A percentile compares a stretch with the other conserved stretches of the same genome.
phyloP scores from a whole-genome alignment of 2,113 vertebrate species.

The Suricata suricatta region DNA sequence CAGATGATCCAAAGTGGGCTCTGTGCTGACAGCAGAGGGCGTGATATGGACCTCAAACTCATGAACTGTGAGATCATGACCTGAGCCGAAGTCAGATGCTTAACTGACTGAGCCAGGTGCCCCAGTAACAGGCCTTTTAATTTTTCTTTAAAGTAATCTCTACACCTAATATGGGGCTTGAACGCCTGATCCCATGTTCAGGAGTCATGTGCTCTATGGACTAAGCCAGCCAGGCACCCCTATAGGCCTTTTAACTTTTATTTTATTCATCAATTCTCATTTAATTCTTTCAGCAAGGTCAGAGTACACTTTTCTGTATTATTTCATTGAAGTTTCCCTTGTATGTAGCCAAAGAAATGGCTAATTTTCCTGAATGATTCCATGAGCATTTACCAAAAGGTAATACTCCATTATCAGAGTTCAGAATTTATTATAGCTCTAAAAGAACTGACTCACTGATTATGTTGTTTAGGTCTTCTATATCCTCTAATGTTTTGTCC shows the following conservation, averaged over 20 bases:
- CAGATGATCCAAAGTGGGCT: too few species aligned
- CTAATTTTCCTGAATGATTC: background rate
- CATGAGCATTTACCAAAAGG: background rate
- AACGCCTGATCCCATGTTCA: background rate
- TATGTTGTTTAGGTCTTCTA: background rate
- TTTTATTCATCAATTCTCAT: background rate
- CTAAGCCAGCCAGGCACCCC: background rate
- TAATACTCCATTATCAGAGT: background rate
- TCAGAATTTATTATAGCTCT: background rate
- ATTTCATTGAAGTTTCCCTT: background rate
- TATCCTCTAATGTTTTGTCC: background rate
- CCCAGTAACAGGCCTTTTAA: background rate
- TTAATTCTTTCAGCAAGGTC: background rate
- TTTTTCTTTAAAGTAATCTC: background rate
- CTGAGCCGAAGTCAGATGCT: too few species aligned
- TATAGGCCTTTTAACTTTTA: background rate
- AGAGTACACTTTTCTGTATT: background rate
- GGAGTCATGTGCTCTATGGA: background rate
- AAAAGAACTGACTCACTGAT: background rate
- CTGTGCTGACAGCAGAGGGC: too few species aligned
- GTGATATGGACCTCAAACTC: too few species aligned
- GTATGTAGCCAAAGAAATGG: background rate
- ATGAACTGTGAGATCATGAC: too few species aligned
- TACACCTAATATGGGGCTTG: background rate
- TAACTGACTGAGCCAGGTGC: too few species aligned